Evolutionary conservation across 2,797 vertebrate species (phyloP).

Genomic region (Siniperca undulata): DNA sequence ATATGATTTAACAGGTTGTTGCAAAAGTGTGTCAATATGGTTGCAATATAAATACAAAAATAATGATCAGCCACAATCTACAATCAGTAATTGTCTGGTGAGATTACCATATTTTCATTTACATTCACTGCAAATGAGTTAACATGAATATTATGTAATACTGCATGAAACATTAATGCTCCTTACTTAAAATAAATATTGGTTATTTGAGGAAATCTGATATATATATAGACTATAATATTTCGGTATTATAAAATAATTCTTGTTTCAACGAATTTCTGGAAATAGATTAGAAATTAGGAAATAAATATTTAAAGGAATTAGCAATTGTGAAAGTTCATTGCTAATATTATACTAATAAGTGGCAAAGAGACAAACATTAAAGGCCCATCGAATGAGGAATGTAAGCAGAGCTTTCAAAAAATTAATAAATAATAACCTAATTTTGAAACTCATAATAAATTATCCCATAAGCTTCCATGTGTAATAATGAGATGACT

Average conservation of each 20-base stretch:
- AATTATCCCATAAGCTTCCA: not conserved
- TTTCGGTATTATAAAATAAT: not conserved
- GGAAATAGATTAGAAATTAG: conserved; percentile 15
- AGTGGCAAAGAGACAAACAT: not conserved
- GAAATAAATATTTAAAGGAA: conserved; percentile 22
- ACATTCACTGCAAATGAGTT: conserved; percentile 4
- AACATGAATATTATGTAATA: not conserved
- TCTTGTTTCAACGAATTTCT: not conserved
- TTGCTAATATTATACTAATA: not conserved
- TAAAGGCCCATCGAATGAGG: not conserved
- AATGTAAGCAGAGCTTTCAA: not conserved
- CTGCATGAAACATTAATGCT: not conserved
- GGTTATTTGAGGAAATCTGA: not conserved
- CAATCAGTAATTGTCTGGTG: conserved; percentile 26
- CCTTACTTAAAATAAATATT: not conserved
- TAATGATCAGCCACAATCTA: not conserved
- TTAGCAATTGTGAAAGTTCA: not conserved
- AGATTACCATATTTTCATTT: not conserved
- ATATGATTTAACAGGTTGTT: not conserved
- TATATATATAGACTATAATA: too few relatives aligned
- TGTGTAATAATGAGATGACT: not conserved
- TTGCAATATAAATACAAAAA: conserved; percentile 6
- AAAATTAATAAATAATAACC: not conserved
- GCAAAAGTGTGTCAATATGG: not conserved
- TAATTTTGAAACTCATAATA: not conserved